Evolutionary conservation across 1,140 invertebrate species (phyloP).

Genomic region (Formica exsecta): DNA sequence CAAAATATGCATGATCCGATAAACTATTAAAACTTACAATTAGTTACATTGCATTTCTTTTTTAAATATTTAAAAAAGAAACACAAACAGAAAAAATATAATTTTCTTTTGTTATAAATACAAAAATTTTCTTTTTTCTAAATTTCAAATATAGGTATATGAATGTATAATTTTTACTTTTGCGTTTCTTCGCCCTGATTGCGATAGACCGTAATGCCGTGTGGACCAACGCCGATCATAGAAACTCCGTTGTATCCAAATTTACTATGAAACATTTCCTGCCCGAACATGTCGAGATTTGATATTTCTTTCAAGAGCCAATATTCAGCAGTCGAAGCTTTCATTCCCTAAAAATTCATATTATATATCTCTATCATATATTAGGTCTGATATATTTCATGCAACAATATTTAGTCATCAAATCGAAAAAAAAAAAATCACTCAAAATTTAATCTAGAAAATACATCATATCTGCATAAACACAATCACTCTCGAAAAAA

Average conservation of each 20-base stretch:
- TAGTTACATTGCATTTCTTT: background rate
- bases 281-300: constrained; percentile 92
- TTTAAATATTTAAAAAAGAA: background rate
- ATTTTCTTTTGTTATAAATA: background rate
- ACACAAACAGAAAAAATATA: too few species aligned
- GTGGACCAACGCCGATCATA: constrained; percentile 92
- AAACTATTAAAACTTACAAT: background rate
- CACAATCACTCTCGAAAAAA: background rate
- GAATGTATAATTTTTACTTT: constrained; percentile 85
- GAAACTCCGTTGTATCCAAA: constrained; percentile 82
- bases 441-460: constrained; percentile 6
- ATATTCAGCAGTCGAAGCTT: constrained; percentile 90
- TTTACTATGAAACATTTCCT: constrained; percentile 93
- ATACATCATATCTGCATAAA: background rate
- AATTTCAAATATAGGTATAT: background rate
- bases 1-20: background rate
- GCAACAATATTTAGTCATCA: constrained; percentile 19
- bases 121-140: background rate
- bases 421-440: constrained; percentile 16
- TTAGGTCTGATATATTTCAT: constrained; percentile 7
- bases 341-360: constrained; percentile 85
- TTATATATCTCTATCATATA: constrained; percentile 16
- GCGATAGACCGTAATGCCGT: constrained; percentile 92
- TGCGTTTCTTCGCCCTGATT: constrained; percentile 88
- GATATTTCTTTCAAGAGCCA: constrained; percentile 93